These are phyloP conservation scores for Frieseomelitta varia DNA, from an alignment of 1,140 invertebrate genomes.

Conservation along the genomic window DNA sequence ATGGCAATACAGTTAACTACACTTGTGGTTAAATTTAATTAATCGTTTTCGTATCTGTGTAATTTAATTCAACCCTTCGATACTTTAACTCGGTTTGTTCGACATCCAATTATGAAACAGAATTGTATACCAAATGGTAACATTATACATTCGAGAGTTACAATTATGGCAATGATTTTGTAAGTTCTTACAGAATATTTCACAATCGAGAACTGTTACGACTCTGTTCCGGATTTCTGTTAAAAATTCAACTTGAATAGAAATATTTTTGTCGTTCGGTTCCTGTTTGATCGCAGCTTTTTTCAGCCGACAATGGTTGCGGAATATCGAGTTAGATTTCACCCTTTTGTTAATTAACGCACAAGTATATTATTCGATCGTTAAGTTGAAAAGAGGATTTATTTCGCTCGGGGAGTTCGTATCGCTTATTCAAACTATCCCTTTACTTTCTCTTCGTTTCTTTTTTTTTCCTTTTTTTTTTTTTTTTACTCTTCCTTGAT, in stretches of 20 bases:
- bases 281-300: background rate
- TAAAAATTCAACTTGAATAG: background rate
- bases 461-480: no score
- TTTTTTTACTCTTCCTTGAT: background rate
- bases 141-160: background rate
- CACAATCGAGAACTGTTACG: background rate
- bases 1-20: background rate
- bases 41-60: no score
- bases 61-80: no score
- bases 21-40: no score
- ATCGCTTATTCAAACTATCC: constrained; percentile 8
- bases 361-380: background rate
- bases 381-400: constrained; percentile 4
- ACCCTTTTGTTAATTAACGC: background rate
- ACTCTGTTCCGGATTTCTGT: background rate
- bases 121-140: background rate
- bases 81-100: no score
- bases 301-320: background rate
- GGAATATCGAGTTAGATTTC: background rate
- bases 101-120: background rate
- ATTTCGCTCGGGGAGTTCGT: background rate
- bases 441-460: background rate
- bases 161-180: background rate
- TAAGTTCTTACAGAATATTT: background rate
- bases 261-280: background rate